A percentile compares a stretch with the other conserved stretches of the same genome.
Evolutionary conservation across 2,113 vertebrate species (phyloP).

Genomic region (Prionailurus bengalensis): DNA sequence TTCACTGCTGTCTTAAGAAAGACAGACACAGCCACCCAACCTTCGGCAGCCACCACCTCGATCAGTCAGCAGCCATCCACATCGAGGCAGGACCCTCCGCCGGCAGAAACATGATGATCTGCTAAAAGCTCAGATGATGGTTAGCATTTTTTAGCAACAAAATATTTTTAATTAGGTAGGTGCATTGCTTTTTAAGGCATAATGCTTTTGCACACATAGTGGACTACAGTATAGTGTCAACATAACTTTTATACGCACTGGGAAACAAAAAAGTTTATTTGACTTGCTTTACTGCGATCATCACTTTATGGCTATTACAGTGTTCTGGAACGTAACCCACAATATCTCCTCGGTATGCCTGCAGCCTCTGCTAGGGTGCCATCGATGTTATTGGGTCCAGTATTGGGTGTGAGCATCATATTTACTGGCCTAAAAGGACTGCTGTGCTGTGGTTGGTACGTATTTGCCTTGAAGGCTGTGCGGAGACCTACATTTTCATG

Average conservation of each 20-base stretch:
- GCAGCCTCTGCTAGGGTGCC: neutral
- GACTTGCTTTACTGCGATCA: neutral
- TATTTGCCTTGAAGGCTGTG: neutral
- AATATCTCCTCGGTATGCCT: neutral
- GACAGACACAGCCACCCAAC: neutral
- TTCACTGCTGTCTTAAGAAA: neutral
- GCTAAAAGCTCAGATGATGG: neutral
- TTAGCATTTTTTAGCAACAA: neutral
- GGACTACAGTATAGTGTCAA: neutral
- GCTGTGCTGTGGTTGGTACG: neutral
- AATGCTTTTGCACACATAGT: neutral
- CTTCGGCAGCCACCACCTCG: neutral
- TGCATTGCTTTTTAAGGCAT: neutral
- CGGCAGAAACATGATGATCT: neutral
- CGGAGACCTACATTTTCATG: neutral
- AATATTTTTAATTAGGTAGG: neutral
- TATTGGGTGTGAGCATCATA: too few species aligned
- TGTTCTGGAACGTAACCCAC: neutral
- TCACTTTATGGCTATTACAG: neutral
- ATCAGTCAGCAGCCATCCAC: neutral
- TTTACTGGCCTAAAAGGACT: neutral
- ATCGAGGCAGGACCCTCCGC: neutral
- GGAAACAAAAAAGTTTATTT: neutral
- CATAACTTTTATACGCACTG: neutral
- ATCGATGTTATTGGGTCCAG: neutral